Evolutionary conservation across 2,888 invertebrate species (phyloP).

Genomic region (Daptonema setosum): DNA sequence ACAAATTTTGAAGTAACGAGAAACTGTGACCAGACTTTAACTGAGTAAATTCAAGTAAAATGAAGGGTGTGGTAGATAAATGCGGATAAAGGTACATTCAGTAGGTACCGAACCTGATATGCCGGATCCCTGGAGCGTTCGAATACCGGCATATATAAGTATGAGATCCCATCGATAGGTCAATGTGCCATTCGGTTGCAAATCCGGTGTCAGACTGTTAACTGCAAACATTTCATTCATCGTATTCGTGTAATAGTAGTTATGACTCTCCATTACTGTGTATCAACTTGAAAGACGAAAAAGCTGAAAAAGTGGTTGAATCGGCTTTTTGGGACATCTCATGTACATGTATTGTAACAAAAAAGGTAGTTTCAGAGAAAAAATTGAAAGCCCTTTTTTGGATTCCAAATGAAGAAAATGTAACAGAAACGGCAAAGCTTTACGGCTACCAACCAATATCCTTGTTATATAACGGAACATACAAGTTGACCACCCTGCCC

Average conservation of each 20-base stretch:
- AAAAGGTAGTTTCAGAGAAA: too few species aligned
- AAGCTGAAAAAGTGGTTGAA: too few species aligned
- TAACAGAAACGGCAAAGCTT: neutral
- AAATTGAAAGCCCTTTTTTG: too few species aligned
- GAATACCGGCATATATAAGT: conserved; percentile 56
- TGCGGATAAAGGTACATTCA: neutral
- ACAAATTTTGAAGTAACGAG: too few species aligned
- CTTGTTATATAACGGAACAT: conserved; percentile 71
- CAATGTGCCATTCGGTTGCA: neutral
- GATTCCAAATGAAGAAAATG: too few species aligned
- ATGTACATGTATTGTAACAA: too few species aligned
- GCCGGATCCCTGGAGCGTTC: conserved; percentile 80
- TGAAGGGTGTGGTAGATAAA: too few species aligned
- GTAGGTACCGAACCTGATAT: conserved; percentile 18
- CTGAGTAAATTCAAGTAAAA: neutral
- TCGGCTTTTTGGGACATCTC: too few species aligned
- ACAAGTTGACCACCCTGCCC: conserved; percentile 68
- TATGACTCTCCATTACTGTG: too few species aligned
- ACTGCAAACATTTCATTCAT: conserved; percentile 3
- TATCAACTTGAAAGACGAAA: too few species aligned
- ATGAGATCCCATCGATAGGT: conserved; percentile 66
- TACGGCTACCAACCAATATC: conserved; percentile 36
- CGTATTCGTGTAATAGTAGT: too few species aligned
- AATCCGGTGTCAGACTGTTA: conserved; percentile 5
- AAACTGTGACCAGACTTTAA: too few species aligned